Percentiles rank a stretch among this genome's conserved stretches.
Conservation (phyloP, 2,797 vertebrate species). For the Carcharodon carcharias region DNA sequence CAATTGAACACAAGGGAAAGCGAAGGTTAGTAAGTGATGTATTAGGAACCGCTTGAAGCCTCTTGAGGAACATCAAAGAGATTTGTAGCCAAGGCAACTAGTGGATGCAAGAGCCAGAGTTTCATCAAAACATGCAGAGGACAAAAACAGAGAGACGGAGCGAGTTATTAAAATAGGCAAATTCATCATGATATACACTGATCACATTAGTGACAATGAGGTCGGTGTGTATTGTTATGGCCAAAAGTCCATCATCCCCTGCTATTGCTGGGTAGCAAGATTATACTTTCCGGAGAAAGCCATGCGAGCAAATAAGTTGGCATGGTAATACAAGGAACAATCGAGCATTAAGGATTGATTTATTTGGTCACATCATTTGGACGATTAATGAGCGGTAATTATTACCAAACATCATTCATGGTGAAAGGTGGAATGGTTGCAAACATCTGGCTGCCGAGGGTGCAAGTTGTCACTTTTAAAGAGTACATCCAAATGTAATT, state of each 20-base stretch:
- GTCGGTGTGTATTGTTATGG: not conserved
- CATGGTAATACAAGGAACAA: not conserved
- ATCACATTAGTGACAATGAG: not conserved
- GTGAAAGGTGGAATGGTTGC: not conserved
- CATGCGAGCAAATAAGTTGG: not conserved
- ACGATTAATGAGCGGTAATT: not conserved
- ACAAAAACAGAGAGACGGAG: not conserved
- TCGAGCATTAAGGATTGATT: not conserved
- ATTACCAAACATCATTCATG: not conserved
- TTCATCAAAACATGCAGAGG: not conserved
- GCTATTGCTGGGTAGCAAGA: not conserved
- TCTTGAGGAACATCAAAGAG: slow-evolving; percentile 26
- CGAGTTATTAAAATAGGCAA: not conserved
- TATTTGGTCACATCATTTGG: not conserved
- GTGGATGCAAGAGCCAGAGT: not conserved
- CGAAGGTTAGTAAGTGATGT: not conserved
- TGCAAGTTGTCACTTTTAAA: not conserved
- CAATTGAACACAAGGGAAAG: not conserved
- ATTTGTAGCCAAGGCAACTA: slow-evolving; percentile 1
- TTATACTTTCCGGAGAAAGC: slow-evolving; percentile 14
- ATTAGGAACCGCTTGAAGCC: not conserved
- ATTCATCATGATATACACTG: not conserved
- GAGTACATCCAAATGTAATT: not conserved
- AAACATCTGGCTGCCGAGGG: not conserved
- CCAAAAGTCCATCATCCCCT: not conserved